Conservation (phyloP, 2,888 invertebrate species). For the Dexiosoma caninum region DNA sequence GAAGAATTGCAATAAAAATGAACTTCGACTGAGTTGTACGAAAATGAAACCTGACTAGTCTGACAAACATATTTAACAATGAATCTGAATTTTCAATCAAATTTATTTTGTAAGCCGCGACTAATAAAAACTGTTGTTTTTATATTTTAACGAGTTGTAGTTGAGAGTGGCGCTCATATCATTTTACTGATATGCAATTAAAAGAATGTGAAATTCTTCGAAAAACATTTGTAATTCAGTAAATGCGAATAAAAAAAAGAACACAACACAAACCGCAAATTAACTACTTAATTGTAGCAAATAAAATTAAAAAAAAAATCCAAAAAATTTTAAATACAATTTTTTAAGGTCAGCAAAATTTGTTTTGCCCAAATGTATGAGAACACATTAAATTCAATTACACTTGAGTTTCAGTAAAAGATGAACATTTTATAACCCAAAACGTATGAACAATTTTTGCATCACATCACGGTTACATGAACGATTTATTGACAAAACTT, state of each 20-base stretch:
- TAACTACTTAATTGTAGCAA: too few species aligned
- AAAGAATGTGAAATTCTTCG: constrained; percentile 28
- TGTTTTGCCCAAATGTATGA: neutral
- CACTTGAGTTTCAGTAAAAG: neutral
- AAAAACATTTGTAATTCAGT: constrained; percentile 37
- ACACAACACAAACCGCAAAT: too few species aligned
- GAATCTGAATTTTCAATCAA: too few species aligned
- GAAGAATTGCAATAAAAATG: too few species aligned
- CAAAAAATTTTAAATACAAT: neutral
- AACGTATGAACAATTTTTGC: too few species aligned
- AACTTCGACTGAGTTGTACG: too few species aligned
- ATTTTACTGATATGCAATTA: constrained; percentile 24
- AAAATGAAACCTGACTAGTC: too few species aligned
- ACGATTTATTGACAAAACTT: constrained; percentile 50
- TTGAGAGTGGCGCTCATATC: constrained; percentile 43
- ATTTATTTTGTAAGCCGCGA: neutral
- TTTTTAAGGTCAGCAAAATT: neutral
- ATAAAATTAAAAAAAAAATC: too few species aligned
- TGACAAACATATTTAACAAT: too few species aligned
- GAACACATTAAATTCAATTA: neutral
- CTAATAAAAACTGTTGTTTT: neutral
- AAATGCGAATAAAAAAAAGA: neutral
- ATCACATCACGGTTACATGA: neutral
- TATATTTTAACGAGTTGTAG: neutral
- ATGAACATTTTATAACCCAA: neutral